Percentiles rank a stretch among this genome's conserved stretches.
These are phyloP conservation scores for Ramphastos sulfuratus DNA, from an alignment of 2,113 vertebrate genomes.

Conservation along the genomic window DNA sequence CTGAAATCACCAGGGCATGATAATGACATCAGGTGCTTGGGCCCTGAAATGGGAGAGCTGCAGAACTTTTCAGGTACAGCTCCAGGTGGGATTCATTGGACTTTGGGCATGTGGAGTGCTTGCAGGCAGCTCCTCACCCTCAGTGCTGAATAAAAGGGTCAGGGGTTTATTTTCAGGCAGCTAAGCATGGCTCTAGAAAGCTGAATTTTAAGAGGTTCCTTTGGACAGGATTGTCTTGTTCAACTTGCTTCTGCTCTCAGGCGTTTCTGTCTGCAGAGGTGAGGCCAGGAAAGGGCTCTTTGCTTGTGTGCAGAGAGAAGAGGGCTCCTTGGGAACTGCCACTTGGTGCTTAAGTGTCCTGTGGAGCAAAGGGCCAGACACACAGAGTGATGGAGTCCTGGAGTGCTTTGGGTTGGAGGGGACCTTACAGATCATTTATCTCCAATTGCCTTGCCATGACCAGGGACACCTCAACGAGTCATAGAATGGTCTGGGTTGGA, in stretches of 20 bases:
- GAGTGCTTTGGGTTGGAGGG: no score
- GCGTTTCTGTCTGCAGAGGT: neutral
- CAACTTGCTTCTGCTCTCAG: neutral
- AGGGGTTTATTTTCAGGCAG: neutral
- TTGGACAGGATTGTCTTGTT: neutral
- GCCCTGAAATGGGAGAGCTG: neutral
- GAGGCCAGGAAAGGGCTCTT: neutral
- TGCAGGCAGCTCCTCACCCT: neutral
- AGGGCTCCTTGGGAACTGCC: neutral
- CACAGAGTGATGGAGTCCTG: neutral
- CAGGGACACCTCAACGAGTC: no score
- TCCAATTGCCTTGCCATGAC: no score
- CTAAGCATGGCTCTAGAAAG: neutral
- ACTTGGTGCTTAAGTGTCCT: neutral
- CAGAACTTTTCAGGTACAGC: neutral
- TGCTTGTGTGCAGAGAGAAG: neutral
- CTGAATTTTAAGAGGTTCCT: neutral
- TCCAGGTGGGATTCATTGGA: neutral
- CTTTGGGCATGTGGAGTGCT: neutral
- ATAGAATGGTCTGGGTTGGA: no score
- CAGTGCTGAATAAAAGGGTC: neutral
- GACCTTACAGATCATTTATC: no score
- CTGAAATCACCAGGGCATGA: conserved; percentile 26
- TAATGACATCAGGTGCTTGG: neutral
- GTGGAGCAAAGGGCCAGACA: neutral